Base-by-base conservation (phyloP, 2,113 vertebrate genomes). In the Bufo gargarizans region DNA sequence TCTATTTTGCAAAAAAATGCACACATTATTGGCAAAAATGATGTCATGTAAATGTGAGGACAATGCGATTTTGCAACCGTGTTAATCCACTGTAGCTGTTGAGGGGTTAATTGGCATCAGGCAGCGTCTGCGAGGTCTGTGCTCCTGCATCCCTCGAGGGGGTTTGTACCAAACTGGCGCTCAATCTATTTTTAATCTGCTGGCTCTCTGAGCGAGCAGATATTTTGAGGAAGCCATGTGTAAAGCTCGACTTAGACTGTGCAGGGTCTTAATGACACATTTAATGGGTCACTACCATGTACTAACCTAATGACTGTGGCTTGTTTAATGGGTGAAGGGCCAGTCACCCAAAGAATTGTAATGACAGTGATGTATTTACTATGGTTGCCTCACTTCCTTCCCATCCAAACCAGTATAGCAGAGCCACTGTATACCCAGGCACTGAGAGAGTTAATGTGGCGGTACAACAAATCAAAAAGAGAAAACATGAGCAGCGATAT, bases 131-230 rank as follows among this genome's bases (percentile, higher is more conserved):
- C 50, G 65, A 82, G 79, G 86, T 82, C 77, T 87, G 49, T 88
- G 86, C 80, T 77, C 80, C 53, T 65, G 49, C 58, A 77, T 77
- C 67, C 87, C 87, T 80, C 56, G 71, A 77, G 79, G 86, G 80
- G 80, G 45, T 83, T 88, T 83, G 87, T 77, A 83, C 80, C 80
- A 88, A 88, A 84, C 80, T 76, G 80, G 80, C 69, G 69, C 80
- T 65, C 87, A 84, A 67, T 83, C 87, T 88, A 88, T 88, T 83
- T 88, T 83, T 88, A 88, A 88, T 88, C 80, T 88, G 80, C 87
- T 77, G 80, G 80, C 79, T 88, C 56, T 88, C 61, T 59, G 47
- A 82, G 61, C 53, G 65, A 87, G 72, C 63, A 81, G 78, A 87
- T 87, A 67, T 82, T 87, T 87, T 77, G 49, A 87, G 79, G 79